These are phyloP conservation scores for Pica pica DNA, from an alignment of 2,113 vertebrate genomes.

Conservation along the genomic window DNA sequence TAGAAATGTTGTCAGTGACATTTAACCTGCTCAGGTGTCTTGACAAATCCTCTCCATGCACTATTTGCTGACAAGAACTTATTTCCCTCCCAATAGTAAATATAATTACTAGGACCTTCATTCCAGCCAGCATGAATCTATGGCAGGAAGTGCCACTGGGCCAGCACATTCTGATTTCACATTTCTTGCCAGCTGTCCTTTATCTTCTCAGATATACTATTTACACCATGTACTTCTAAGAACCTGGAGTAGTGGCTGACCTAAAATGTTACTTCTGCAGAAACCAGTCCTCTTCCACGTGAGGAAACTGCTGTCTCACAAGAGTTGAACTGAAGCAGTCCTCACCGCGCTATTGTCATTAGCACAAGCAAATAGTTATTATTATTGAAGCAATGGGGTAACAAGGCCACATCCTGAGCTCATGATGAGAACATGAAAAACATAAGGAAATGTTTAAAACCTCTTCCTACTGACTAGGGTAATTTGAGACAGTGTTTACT, in stretches of 20 bases:
- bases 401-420: not conserved
- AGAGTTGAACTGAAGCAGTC: not conserved
- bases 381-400: not conserved
- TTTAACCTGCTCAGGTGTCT: not conserved
- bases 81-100: not conserved
- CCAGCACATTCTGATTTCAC: not conserved
- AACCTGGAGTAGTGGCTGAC: not conserved
- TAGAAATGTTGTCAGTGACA: not conserved
- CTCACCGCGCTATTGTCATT: not conserved
- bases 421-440: not conserved
- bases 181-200: not conserved
- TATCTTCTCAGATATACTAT: not conserved
- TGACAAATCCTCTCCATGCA: not conserved
- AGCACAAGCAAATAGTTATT: not conserved
- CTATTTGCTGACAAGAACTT: not conserved
- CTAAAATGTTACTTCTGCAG: not conserved
- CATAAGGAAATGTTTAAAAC: not conserved
- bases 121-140: not conserved
- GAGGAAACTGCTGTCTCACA: not conserved
- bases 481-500: not conserved
- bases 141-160: not conserved
- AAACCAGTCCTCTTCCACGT: not conserved
- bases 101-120: not conserved
- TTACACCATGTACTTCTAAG: not conserved
- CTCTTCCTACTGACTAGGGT: not conserved